Conservation (phyloP, 2,113 vertebrate genomes). For the Rhinolophus ferrumequinum region DNA sequence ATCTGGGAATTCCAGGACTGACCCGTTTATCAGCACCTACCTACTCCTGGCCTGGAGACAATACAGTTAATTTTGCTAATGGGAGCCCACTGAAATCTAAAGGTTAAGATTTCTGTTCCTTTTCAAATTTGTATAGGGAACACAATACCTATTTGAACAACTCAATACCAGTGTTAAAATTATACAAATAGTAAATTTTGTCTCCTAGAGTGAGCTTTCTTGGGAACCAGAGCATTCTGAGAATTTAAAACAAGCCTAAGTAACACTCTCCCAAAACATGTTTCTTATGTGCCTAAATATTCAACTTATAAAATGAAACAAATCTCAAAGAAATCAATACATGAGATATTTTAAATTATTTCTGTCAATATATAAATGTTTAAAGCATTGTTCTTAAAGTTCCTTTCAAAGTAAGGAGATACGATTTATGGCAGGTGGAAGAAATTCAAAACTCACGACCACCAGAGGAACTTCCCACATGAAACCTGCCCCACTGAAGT, state of each 20-base stretch:
- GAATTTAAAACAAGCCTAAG: conserved; percentile 26
- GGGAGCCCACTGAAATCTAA: neutral
- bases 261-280: neutral
- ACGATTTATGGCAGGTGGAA: neutral
- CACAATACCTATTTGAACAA: neutral
- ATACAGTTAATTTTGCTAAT: neutral
- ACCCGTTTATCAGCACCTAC: neutral
- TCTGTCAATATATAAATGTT: neutral
- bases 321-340: neutral
- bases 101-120: neutral
- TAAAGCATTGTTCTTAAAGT: neutral
- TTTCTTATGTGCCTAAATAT: neutral
- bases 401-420: neutral
- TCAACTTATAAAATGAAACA: conserved; percentile 5
- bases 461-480: neutral
- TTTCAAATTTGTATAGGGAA: neutral
- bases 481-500: neutral
- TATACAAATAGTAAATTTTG: neutral
- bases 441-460: neutral
- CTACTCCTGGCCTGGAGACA: neutral
- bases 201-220: neutral
- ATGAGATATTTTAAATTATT: neutral
- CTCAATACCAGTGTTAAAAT: neutral
- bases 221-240: neutral
- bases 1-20: neutral